A percentile compares a stretch with the other conserved stretches of the same genome.
Evolutionary conservation across 2,888 invertebrate genomes (phyloP).

Genomic region (Sabatieria punctata): DNA sequence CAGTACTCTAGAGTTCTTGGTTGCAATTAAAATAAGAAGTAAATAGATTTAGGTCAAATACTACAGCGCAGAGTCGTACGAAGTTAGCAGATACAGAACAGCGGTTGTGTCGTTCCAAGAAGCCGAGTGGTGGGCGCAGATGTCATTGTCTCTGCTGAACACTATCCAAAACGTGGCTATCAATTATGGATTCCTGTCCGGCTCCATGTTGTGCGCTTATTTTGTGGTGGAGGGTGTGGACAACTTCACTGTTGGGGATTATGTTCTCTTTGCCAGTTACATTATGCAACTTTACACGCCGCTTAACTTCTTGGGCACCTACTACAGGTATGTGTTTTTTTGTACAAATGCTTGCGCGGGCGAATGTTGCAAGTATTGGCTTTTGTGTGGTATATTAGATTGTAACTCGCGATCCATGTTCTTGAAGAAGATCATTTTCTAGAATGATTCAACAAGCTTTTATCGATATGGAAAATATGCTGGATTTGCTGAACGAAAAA

Average conservation of each 20-base stretch:
- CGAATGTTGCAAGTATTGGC: no score
- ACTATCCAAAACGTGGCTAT: conserved; percentile 77
- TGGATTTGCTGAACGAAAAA: conserved; percentile 70
- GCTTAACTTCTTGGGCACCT: conserved; percentile 92
- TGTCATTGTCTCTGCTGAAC: conserved; percentile 74
- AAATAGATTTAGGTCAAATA: conserved; percentile 49
- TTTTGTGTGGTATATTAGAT: no score
- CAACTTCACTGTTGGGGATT: conserved; percentile 73
- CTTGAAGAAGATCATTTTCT: no score
- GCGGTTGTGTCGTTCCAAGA: conserved; percentile 65
- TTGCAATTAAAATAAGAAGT: not conserved
- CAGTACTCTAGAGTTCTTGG: conserved; percentile 8
- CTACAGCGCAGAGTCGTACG: conserved; percentile 81
- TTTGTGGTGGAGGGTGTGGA: conserved; percentile 51
- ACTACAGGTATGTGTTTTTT: conserved; percentile 54
- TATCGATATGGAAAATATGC: conserved; percentile 99
- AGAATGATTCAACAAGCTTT: conserved; percentile 93
- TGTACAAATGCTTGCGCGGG: no score
- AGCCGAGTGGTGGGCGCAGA: conserved; percentile 71
- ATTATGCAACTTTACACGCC: conserved; percentile 81
- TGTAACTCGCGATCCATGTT: no score
- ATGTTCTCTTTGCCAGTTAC: conserved; percentile 84
- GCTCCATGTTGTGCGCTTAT: conserved; percentile 66
- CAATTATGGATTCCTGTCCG: conserved; percentile 61
- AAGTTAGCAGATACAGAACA: conserved; percentile 62